Evolutionary conservation across 2,113 vertebrate species (phyloP).

Genomic region (Sander lucioperca): DNA sequence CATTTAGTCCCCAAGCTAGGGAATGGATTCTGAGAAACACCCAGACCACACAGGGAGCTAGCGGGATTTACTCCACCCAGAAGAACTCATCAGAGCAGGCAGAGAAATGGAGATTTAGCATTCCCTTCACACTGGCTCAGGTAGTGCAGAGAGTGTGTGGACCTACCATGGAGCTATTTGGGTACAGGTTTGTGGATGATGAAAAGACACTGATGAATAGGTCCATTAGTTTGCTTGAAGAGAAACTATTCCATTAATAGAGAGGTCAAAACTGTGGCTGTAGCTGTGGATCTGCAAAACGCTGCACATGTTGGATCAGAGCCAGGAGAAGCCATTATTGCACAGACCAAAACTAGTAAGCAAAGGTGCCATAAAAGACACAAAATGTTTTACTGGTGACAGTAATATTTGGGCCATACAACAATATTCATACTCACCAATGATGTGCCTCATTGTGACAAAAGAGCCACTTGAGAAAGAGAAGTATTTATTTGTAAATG

Average conservation of each 20-base stretch:
- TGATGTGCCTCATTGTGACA: conserved; percentile 64
- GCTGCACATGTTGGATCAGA: background rate
- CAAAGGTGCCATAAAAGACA: conserved; percentile 29
- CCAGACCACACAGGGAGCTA: conserved; percentile 84
- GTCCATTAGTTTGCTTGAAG: conserved; percentile 93
- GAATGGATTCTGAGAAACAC: conserved; percentile 95
- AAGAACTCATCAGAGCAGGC: conserved; percentile 96
- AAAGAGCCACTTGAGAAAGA: conserved; percentile 42
- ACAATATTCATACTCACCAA: conserved; percentile 33
- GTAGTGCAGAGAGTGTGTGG: conserved; percentile 92
- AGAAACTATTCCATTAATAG: conserved; percentile 77
- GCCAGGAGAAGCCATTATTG: conserved; percentile 37
- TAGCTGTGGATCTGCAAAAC: conserved; percentile 27
- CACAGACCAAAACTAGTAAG: conserved; percentile 49
- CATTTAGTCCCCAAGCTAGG: conserved; percentile 89
- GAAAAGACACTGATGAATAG: conserved; percentile 88
- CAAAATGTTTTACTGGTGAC: conserved; percentile 7
- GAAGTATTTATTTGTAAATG: conserved; percentile 58
- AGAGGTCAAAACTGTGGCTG: conserved; percentile 6
- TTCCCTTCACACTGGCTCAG: conserved; percentile 94
- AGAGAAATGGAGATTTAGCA: conserved; percentile 94
- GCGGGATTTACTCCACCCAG: conserved; percentile 92
- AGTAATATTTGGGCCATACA: conserved; percentile 12
- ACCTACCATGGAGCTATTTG: conserved; percentile 92
- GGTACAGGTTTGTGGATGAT: conserved; percentile 89